Conservation (phyloP, 1,140 invertebrate species). For the Neodiprion fabricii region DNA sequence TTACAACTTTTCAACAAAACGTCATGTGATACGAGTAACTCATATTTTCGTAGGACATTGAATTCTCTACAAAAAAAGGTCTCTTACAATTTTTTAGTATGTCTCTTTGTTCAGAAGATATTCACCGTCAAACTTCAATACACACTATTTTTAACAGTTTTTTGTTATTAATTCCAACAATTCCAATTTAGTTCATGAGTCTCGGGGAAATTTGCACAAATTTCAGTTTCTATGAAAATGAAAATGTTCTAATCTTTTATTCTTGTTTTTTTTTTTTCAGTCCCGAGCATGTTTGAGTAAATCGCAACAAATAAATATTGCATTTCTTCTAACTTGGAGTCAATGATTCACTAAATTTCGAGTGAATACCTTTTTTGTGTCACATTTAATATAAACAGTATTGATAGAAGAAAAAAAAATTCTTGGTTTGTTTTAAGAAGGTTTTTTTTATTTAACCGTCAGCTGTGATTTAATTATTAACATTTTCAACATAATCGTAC, state of each 20-base stretch:
- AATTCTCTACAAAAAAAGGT: constrained; percentile 15
- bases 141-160: background rate
- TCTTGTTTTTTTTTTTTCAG: background rate
- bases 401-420: background rate
- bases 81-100: background rate
- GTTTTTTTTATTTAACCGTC: constrained; percentile 4
- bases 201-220: constrained; percentile 11
- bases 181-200: constrained; percentile 10
- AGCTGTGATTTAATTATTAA: constrained; percentile 5
- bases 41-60: background rate
- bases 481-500: too few relatives aligned
- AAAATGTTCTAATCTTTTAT: background rate
- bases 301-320: constrained; percentile 3
- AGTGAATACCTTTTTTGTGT: too few relatives aligned
- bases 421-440: background rate
- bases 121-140: too few relatives aligned
- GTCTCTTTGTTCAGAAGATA: background rate
- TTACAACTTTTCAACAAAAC: too few relatives aligned
- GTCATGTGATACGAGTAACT: background rate
- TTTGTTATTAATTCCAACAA: background rate
- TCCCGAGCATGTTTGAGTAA: background rate
- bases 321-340: background rate
- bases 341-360: background rate
- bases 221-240: constrained; percentile 6
- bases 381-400: too few relatives aligned